phyloP scores from a whole-genome alignment of 2,797 vertebrate species.

The Sebastes diaconus region DNA sequence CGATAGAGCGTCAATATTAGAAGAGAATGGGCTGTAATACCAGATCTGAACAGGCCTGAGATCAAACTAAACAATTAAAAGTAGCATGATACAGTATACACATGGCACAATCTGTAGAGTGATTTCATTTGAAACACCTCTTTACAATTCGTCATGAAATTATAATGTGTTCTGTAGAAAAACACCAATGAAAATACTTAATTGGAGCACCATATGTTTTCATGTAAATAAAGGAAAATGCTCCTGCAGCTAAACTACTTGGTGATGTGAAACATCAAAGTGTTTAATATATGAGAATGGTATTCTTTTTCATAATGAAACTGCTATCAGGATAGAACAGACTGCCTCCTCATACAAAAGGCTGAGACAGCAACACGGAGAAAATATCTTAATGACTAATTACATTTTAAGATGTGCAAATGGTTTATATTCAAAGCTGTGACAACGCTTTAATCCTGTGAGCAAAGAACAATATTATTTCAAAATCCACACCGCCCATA shows the following conservation, averaged over 20 bases:
- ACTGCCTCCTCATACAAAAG: constrained; percentile 52
- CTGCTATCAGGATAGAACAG: constrained; percentile 72
- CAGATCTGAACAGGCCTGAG: not conserved
- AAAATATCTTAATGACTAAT: constrained; percentile 74
- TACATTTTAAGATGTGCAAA: constrained; percentile 75
- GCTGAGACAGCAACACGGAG: constrained; percentile 53
- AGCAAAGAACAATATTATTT: constrained; percentile 62
- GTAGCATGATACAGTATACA: not conserved
- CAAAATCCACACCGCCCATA: constrained; percentile 30
- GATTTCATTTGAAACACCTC: constrained; percentile 7
- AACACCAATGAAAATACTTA: constrained; percentile 8
- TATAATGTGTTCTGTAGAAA: not conserved
- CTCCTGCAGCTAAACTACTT: constrained; percentile 43
- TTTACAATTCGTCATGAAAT: not conserved
- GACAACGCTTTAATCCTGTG: constrained; percentile 60
- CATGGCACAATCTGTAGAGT: not conserved
- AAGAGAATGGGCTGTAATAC: not conserved
- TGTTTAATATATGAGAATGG: constrained; percentile 46
- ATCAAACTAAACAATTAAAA: not conserved
- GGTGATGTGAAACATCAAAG: constrained; percentile 62
- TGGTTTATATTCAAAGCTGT: constrained; percentile 61
- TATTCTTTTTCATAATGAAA: constrained; percentile 54
- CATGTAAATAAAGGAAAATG: constrained; percentile 45
- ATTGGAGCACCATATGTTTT: constrained; percentile 31
- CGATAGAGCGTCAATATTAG: too few species aligned